Percentiles rank a stretch among this genome's conserved stretches.
phyloP scores from a whole-genome alignment of 1,140 invertebrate species.

The Rhagoletis zephyria region DNA sequence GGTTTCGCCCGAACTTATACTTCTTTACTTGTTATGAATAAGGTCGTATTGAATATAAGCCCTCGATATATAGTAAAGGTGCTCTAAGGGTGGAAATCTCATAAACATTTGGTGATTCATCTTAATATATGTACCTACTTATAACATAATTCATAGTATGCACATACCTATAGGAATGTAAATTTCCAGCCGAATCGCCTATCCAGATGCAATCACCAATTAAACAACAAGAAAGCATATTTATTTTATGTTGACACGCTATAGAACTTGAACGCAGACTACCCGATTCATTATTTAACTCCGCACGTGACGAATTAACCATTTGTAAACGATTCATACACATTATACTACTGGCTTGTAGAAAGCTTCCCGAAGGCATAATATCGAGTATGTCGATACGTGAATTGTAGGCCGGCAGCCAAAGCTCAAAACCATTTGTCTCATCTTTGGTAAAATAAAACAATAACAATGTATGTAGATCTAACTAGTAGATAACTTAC shows the following conservation, averaged over 20 bases:
- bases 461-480: not conserved
- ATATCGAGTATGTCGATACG: constrained; percentile 80
- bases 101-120: no score
- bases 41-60: no score
- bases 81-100: no score
- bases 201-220: constrained; percentile 85
- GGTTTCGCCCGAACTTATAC: no score
- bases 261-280: constrained; percentile 61
- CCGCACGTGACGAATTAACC: constrained; percentile 46
- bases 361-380: constrained; percentile 74
- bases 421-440: constrained; percentile 77
- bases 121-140: no score
- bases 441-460: constrained; percentile 61
- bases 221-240: constrained; percentile 75
- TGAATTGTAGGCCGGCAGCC: constrained; percentile 82
- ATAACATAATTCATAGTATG: constrained; percentile 16
- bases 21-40: no score
- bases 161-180: constrained; percentile 82
- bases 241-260: constrained; percentile 65
- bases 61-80: not conserved
- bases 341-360: constrained; percentile 67
- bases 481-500: not conserved
- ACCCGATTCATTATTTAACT: not conserved
- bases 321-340: constrained; percentile 65
- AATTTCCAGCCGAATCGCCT: constrained; percentile 85